Percentiles rank a stretch among this genome's conserved stretches.
These are phyloP conservation scores for Chironomus striatipennis DNA, from an alignment of 1,140 invertebrate genomes.

Conservation along the genomic window DNA sequence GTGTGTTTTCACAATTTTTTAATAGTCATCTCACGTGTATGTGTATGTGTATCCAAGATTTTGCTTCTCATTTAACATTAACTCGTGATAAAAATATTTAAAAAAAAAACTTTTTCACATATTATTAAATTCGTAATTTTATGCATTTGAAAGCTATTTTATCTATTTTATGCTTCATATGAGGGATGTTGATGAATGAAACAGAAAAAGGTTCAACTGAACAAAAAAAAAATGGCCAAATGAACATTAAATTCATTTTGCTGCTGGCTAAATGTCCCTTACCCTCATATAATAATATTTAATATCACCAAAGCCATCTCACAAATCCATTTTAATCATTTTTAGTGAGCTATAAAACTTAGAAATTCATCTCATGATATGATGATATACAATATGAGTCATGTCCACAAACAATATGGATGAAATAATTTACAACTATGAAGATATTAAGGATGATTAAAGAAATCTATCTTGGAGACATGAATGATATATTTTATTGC, in stretches of 20 bases:
- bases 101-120: not conserved
- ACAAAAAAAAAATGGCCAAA: too few species aligned
- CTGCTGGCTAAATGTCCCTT: too few species aligned
- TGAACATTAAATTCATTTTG: too few species aligned
- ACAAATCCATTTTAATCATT: not conserved
- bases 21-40: constrained; percentile 12
- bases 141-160: too few species aligned
- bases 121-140: not conserved
- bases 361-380: not conserved
- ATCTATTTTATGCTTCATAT: too few species aligned
- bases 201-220: too few species aligned
- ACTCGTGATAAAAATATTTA: not conserved
- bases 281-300: not conserved
- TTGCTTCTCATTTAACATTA: not conserved
- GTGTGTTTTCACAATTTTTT: not conserved
- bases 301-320: too few species aligned
- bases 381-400: not conserved
- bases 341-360: constrained; percentile 13
- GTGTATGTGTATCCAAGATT: not conserved
- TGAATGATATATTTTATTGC: not conserved
- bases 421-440: too few species aligned
- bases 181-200: too few species aligned
- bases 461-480: not conserved
- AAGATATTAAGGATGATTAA: constrained; percentile 3
- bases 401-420: not conserved